Evolutionary conservation across 2,113 vertebrate genomes (phyloP), one percentile per base, ranked within the genome.

Genomic region (Egretta garzetta): DNA sequence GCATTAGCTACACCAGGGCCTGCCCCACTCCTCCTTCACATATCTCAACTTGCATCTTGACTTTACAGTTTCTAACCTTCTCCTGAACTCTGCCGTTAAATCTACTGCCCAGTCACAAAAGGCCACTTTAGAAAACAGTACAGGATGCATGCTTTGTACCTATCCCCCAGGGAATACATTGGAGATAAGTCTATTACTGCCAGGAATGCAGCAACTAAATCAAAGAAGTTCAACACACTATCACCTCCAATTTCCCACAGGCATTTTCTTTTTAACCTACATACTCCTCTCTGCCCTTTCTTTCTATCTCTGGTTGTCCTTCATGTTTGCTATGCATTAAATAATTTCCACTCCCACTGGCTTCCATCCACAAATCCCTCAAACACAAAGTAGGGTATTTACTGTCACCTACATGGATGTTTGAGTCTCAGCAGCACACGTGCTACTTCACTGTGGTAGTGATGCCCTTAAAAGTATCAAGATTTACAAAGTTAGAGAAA

Each of bases 131-230:
- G 66, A 52, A 83, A 79, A 41, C 43, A 56, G 35, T 6, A 60
- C 33, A 70, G 76, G 30, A 80, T 30, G 52, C 50, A n/a, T 9
- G 41, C 68, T 67, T 74, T 84, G 76, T 91, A 63, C 52, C 37
- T 32, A 21, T 7, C 20, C 43, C 60, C 74, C 41, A 8, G 90
- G 52, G 62, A 90, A 86, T 13, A 35, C 43, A 10, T 0, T 33
- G 62, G 27, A 76, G 53, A 59, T 63, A 88, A 95, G 50, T 37
- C 71, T 68, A 52, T 79, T 95, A 82, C 92, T 93, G 74, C 39
- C 90, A 92, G 35, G 55, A 90, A 56, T 15, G 27, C 43, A 90
- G 66, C 77, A 93, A 95, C 82, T 92, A 93, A 94, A 92, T 93
- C 74, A 64, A 87, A 41, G 20, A 14, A 71, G 90, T 75, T 88